Conservation (phyloP, 2,888 invertebrate species). For the Pollenia amentaria region DNA sequence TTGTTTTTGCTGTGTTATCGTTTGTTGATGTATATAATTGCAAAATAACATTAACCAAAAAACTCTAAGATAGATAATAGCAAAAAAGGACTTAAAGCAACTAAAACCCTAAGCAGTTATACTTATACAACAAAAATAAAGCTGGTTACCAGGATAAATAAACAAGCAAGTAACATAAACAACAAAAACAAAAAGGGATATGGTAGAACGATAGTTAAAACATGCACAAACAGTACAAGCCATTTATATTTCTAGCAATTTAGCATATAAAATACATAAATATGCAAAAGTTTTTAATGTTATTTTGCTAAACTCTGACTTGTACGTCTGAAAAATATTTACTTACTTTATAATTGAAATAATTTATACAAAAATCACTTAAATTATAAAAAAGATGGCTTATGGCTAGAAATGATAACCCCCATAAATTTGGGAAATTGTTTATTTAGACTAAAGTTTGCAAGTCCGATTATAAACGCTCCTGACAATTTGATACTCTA, state of each 20-base stretch:
- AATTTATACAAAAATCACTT: neutral
- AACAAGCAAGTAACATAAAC: constrained; percentile 17
- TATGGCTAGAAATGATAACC: too few relatives aligned
- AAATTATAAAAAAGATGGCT: too few relatives aligned
- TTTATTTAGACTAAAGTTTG: too few relatives aligned
- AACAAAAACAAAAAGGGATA: constrained; percentile 8
- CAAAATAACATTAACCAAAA: constrained; percentile 62
- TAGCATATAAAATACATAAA: constrained; percentile 40
- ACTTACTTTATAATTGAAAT: constrained; percentile 31
- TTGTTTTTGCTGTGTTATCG: constrained; percentile 50
- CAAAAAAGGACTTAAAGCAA: constrained; percentile 6
- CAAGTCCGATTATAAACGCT: too few relatives aligned
- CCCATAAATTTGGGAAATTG: too few relatives aligned
- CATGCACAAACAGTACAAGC: neutral
- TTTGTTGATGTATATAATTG: constrained; percentile 71
- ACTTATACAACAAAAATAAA: constrained; percentile 1
- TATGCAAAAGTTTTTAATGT: constrained; percentile 44
- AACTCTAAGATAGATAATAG: neutral
- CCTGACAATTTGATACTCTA: too few relatives aligned
- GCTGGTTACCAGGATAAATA: constrained; percentile 56
- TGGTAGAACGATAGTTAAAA: constrained; percentile 46
- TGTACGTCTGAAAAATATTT: neutral
- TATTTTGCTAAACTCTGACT: neutral
- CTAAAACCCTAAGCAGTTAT: constrained; percentile 18
- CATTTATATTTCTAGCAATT: constrained; percentile 46